Evolutionary conservation across 1,140 invertebrate genomes (phyloP).

Genomic region (Proales similis): DNA sequence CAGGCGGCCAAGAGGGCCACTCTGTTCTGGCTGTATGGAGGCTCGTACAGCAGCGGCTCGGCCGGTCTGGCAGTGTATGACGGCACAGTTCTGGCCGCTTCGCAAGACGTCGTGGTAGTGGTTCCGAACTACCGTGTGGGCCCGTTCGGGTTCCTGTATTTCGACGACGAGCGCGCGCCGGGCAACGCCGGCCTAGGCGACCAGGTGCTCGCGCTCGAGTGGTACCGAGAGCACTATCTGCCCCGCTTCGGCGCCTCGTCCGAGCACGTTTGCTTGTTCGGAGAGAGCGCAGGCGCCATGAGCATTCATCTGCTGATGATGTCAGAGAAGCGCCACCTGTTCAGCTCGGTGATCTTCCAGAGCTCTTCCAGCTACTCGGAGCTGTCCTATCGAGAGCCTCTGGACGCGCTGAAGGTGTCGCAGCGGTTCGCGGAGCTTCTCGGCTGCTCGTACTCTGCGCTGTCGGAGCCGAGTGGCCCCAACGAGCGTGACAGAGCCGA

Average conservation of each 20-base stretch:
- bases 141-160: constrained; percentile 78
- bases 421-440: constrained; percentile 4
- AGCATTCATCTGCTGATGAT: not conserved
- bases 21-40: constrained; percentile 46
- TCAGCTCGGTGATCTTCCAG: not conserved
- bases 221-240: constrained; percentile 76
- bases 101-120: constrained; percentile 73
- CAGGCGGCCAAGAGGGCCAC: constrained; percentile 39
- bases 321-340: not conserved
- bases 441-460: not conserved
- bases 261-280: constrained; percentile 85
- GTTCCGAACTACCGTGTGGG: constrained; percentile 86
- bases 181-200: constrained; percentile 90
- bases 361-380: constrained; percentile 20
- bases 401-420: not conserved
- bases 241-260: constrained; percentile 84
- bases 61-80: constrained; percentile 72
- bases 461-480: not conserved
- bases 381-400: not conserved
- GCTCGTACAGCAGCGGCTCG: constrained; percentile 43
- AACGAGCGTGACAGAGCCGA: not conserved
- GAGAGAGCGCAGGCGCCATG: constrained; percentile 58
- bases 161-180: constrained; percentile 66
- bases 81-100: constrained; percentile 69
- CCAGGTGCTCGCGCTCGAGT: constrained; percentile 71